A percentile compares a stretch with the other conserved stretches of the same genome.
These are phyloP conservation scores for Lutraria lutraria DNA, from an alignment of 2,888 invertebrate species.

Conservation along the genomic window DNA sequence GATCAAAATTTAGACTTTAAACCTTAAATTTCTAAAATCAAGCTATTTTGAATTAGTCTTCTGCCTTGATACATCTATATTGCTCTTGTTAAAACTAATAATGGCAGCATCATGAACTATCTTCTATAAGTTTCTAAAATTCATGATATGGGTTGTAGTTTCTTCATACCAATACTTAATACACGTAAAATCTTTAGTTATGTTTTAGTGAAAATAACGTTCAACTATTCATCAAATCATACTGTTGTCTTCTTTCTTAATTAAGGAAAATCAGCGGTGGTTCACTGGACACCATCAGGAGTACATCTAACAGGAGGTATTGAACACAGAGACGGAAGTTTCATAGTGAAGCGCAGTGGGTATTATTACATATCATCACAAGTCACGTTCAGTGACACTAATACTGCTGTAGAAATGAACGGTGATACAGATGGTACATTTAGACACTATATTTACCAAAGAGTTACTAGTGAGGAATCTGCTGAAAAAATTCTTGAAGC, in stretches of 20 bases:
- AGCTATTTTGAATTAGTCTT: too few species aligned
- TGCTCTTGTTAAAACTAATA: too few species aligned
- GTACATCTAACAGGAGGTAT: slow-evolving; percentile 8
- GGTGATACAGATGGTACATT: not conserved
- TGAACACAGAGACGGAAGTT: not conserved
- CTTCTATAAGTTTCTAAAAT: too few species aligned
- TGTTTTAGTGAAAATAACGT: too few species aligned
- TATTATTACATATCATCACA: slow-evolving; percentile 23
- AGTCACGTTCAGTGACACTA: not conserved
- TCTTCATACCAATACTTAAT: too few species aligned
- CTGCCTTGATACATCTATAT: too few species aligned
- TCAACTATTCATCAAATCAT: not conserved
- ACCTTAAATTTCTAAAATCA: too few species aligned
- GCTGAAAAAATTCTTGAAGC: not conserved
- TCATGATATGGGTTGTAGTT: too few species aligned
- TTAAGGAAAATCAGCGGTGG: not conserved
- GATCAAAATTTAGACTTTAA: too few species aligned
- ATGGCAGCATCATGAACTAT: too few species aligned
- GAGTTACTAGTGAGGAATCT: not conserved
- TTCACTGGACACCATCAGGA: not conserved
- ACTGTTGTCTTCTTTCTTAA: not conserved
- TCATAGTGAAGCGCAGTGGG: not conserved
- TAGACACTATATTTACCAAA: not conserved
- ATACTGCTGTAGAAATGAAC: not conserved
- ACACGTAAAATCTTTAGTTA: too few species aligned